Conservation (phyloP, 2,888 invertebrate genomes). For the Calephelis perditalis region DNA sequence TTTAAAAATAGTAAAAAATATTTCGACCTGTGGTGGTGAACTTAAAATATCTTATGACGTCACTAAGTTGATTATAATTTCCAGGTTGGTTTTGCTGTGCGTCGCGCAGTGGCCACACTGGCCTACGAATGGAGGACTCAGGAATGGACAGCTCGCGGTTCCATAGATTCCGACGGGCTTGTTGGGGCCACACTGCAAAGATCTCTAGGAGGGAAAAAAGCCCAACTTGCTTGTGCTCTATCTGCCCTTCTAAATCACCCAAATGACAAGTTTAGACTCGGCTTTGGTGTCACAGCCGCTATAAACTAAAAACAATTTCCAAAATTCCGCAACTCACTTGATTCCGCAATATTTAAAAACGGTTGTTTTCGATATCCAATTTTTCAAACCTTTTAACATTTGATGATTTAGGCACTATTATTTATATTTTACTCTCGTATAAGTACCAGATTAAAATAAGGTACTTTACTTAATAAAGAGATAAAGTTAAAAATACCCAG, state of each 20-base stretch:
- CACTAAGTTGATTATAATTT: neutral
- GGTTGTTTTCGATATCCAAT: too few species aligned
- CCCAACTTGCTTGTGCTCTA: conserved; percentile 58
- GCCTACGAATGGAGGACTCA: conserved; percentile 64
- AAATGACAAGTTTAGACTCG: conserved; percentile 69
- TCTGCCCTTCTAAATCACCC: conserved; percentile 70
- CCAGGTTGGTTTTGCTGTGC: conserved; percentile 60
- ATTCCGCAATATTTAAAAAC: too few species aligned
- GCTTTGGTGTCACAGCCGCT: conserved; percentile 61
- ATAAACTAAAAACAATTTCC: conserved; percentile 38
- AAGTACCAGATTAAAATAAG: too few species aligned
- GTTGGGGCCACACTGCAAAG: conserved; percentile 65
- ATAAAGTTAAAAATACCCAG: too few species aligned
- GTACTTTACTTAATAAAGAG: too few species aligned
- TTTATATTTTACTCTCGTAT: too few species aligned
- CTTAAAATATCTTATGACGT: too few species aligned
- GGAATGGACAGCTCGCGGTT: conserved; percentile 62
- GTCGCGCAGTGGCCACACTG: conserved; percentile 58
- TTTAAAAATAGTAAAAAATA: too few species aligned
- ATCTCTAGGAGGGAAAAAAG: conserved; percentile 53
- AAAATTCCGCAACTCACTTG: too few species aligned
- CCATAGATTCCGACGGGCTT: conserved; percentile 65
- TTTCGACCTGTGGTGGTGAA: too few species aligned
- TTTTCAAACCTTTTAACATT: too few species aligned
- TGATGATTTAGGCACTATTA: too few species aligned